Conservation (phyloP, 2,888 invertebrate species). For the Ochropacha duplaris region DNA sequence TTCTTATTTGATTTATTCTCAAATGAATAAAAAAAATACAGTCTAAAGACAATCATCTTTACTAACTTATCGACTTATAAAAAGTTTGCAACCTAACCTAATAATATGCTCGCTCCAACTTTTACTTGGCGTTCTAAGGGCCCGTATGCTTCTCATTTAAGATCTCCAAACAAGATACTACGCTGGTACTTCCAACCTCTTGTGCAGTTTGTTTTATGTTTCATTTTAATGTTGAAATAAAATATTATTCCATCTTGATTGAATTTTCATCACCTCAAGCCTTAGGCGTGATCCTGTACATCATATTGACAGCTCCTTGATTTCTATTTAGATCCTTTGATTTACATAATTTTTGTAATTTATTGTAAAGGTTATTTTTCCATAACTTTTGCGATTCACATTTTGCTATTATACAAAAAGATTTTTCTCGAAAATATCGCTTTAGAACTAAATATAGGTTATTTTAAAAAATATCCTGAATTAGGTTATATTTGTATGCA, state of each 20-base stretch:
- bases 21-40: too few relatives aligned
- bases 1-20: too few relatives aligned
- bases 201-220: conserved; percentile 68
- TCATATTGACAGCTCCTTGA: conserved; percentile 38
- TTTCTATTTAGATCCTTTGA: conserved; percentile 13
- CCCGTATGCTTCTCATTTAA: conserved; percentile 43
- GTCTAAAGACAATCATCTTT: too few relatives aligned
- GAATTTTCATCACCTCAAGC: conserved; percentile 63
- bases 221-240: conserved; percentile 60
- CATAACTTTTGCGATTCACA: too few relatives aligned
- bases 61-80: too few relatives aligned
- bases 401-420: too few relatives aligned
- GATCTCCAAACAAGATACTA: conserved; percentile 64
- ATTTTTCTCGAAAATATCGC: too few relatives aligned
- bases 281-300: conserved; percentile 45
- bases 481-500: too few relatives aligned
- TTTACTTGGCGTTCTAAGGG: conserved; percentile 6
- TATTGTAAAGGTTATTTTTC: background rate
- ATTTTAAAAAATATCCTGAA: too few relatives aligned
- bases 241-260: conserved; percentile 67
- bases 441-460: too few relatives aligned
- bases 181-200: conserved; percentile 50
- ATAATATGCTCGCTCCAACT: background rate
- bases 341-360: background rate
- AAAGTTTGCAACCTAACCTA: too few relatives aligned